Conservation (phyloP, 2,888 invertebrate genomes). For the Phengaris alcon region DNA sequence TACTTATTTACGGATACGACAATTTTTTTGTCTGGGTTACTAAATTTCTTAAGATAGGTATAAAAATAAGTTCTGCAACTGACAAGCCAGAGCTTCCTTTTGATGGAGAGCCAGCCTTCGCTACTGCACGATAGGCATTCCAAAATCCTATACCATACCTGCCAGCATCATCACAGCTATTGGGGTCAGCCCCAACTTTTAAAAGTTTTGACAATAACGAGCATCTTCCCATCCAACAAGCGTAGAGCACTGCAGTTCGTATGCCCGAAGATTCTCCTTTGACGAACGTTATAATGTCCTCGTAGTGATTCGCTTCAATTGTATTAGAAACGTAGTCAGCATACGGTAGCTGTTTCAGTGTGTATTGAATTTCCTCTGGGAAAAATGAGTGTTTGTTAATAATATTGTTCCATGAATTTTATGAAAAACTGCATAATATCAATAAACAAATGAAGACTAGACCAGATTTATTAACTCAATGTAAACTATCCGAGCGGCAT, state of each 20-base stretch:
- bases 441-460: neutral
- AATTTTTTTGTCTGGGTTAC: too few relatives aligned
- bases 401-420: neutral
- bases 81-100: too few relatives aligned
- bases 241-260: slow-evolving; percentile 78
- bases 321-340: slow-evolving; percentile 66
- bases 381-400: slow-evolving; percentile 6
- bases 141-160: slow-evolving; percentile 63
- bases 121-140: too few relatives aligned
- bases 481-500: neutral
- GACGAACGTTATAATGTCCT: slow-evolving; percentile 61
- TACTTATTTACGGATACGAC: too few relatives aligned
- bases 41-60: too few relatives aligned
- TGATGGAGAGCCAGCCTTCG: too few relatives aligned
- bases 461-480: neutral
- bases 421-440: neutral
- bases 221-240: slow-evolving; percentile 81
- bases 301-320: slow-evolving; percentile 65
- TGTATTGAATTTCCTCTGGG: slow-evolving; percentile 65
- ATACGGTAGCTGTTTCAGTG: slow-evolving; percentile 63
- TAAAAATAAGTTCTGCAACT: too few relatives aligned
- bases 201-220: slow-evolving; percentile 76
- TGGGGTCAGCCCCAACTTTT: slow-evolving; percentile 80
- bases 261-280: slow-evolving; percentile 55
- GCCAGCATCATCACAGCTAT: slow-evolving; percentile 83